A percentile compares a stretch with the other conserved stretches of the same genome.
phyloP scores from a whole-genome alignment of 2,113 vertebrate genomes.

The Gavia stellata region DNA sequence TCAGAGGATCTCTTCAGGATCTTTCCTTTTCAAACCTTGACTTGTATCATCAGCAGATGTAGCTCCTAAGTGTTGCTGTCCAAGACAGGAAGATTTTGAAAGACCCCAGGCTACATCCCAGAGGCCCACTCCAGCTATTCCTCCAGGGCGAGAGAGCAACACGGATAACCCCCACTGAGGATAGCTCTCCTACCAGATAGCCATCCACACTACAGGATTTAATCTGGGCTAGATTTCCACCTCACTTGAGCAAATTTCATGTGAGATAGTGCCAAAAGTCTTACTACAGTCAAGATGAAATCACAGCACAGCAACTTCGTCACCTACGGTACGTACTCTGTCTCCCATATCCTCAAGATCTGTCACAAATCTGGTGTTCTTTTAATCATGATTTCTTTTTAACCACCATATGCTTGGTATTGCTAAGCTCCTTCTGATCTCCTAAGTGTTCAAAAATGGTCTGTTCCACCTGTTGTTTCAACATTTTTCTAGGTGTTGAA shows the following conservation, averaged over 20 bases:
- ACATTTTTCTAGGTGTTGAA: neutral
- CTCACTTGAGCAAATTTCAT: neutral
- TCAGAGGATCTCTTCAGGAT: neutral
- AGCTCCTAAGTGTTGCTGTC: neutral
- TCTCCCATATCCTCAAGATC: neutral
- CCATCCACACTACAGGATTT: neutral
- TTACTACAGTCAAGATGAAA: neutral
- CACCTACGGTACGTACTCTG: accelerated
- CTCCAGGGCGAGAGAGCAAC: neutral
- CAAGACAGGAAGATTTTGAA: neutral
- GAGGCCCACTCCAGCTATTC: neutral
- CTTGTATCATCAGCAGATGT: neutral
- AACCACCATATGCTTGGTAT: neutral
- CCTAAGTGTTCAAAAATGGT: neutral
- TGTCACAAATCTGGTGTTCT: neutral
- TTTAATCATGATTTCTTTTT: neutral
- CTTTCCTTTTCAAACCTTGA: neutral
- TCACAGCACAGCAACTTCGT: neutral
- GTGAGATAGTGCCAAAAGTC: neutral
- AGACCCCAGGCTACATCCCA: neutral
- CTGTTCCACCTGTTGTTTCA: neutral
- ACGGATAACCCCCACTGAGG: accelerated
- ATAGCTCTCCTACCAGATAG: neutral
- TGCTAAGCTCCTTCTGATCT: neutral
- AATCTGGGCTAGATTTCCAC: neutral